Base-by-base conservation (phyloP, 2,888 invertebrate species). In the Aplocera efformata region DNA sequence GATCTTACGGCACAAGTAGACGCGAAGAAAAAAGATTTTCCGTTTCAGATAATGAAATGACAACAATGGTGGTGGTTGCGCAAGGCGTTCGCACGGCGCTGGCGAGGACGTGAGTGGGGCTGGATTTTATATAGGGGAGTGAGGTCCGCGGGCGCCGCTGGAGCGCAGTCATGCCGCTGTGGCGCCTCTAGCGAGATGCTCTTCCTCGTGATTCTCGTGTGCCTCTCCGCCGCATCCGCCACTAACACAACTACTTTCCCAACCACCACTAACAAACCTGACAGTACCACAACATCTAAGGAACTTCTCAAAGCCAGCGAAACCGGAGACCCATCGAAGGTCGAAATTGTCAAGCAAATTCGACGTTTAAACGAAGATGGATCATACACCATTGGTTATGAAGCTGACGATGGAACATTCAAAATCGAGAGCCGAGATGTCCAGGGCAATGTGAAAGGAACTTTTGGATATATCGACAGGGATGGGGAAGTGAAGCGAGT, bases 351-450 rank as follows among this genome's bases (percentile, higher is more conserved):
- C 13, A 94, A 95, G 69, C 94, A 94, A 75, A 94, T 96, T 56
- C 91, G 94, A 50, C 90, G 93, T 66, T 88, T 95, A 1, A 95
- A 95, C 69, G 93, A 94, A 34, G 95, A 95, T 67, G 95, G 95
- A 17, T 94, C 94, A 0, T 95, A 95, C 65, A 94, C 95, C 0
- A 94, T 94, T 49, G 95, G 95, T 1, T 95, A 94, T 65, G 95
- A 95, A 80, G 94, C 94, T 1, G 94, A 94, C 32, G 95, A 95
- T 72, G 95, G 95, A 2, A 94, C 94, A 0, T 95, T 95, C 74
- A 95, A 95, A 85, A 94, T 95, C 42, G 95, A 95, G 79, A 95
- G 93, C 62, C 88, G 94, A 48, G 94, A 94, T 73, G 93, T 94
- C 31, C 82, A 92, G 47, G 94, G 94, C 6, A 94, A 94, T 71